Conservation (phyloP, 2,888 invertebrate species). For the Caenorhabditis virilis region DNA sequence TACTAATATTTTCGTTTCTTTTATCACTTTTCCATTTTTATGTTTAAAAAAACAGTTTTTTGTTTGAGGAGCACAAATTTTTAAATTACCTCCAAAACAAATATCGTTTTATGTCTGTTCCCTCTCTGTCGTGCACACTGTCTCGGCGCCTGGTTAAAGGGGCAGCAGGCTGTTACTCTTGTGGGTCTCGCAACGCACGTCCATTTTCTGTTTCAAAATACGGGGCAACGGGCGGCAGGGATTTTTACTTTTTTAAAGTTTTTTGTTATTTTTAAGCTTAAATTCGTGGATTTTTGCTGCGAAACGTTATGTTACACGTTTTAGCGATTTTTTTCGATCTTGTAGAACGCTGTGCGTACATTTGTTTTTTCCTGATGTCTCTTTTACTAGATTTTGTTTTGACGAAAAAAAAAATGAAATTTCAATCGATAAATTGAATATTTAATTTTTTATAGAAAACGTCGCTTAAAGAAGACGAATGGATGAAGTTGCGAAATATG, state of each 20-base stretch:
- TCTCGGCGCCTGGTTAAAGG: too few relatives aligned
- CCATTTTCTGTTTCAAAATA: slow-evolving; percentile 9
- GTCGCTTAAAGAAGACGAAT: slow-evolving; percentile 1
- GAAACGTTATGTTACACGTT: too few relatives aligned
- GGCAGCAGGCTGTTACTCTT: too few relatives aligned
- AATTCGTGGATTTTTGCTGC: too few relatives aligned
- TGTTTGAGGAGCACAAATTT: too few relatives aligned
- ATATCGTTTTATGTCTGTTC: too few relatives aligned
- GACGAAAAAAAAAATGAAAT: background rate
- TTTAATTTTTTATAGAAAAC: background rate
- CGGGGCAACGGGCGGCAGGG: slow-evolving; percentile 32
- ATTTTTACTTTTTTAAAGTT: background rate
- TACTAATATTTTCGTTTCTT: too few relatives aligned
- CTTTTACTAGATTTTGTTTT: background rate
- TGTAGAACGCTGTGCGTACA: background rate
- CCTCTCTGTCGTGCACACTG: too few relatives aligned
- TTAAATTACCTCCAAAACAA: too few relatives aligned
- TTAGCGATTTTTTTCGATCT: background rate
- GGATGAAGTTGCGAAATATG: slow-evolving; percentile 35
- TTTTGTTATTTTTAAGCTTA: background rate
- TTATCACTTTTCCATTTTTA: too few relatives aligned
- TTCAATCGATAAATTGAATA: too few relatives aligned
- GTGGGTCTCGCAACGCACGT: slow-evolving; percentile 22
- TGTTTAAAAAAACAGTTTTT: too few relatives aligned
- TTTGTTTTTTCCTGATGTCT: background rate